A percentile compares a stretch with the other conserved stretches of the same genome.
Evolutionary conservation across 2,888 invertebrate species (phyloP).

Genomic region (Drosophila nr. perissopoda): DNA sequence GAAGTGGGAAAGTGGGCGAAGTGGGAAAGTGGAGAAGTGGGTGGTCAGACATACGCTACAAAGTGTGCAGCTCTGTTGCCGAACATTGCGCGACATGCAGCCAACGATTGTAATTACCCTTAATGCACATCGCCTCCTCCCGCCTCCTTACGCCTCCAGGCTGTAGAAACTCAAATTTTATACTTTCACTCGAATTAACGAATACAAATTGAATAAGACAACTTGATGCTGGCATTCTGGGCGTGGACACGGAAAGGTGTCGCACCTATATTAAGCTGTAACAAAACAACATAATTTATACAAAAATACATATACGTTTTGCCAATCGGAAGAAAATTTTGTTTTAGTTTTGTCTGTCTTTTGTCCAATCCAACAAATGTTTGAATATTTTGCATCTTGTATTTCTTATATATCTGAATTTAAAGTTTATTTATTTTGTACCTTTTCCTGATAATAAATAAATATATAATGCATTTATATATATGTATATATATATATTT

Average conservation of each 20-base stretch:
- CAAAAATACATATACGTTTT: not conserved
- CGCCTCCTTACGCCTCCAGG: not conserved
- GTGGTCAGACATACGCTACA: conserved; percentile 26
- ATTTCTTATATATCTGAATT: not conserved
- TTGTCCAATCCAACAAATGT: not conserved
- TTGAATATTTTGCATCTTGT: not conserved
- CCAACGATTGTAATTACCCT: conserved; percentile 56
- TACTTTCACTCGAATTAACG: conserved; percentile 51
- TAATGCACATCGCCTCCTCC: conserved; percentile 51
- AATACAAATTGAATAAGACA: conserved; percentile 61
- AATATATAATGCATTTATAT: not conserved
- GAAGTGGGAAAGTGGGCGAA: not conserved
- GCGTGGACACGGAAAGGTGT: not conserved
- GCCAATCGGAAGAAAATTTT: not conserved
- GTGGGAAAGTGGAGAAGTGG: not conserved
- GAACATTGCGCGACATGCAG: conserved; percentile 20
- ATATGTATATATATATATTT: not conserved
- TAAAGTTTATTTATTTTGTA: not conserved
- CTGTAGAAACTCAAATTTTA: conserved; percentile 50
- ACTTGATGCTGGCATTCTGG: conserved; percentile 10
- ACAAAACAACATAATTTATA: not conserved
- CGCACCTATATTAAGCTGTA: not conserved
- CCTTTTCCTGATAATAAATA: not conserved
- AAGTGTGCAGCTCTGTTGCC: conserved; percentile 45
- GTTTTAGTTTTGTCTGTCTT: not conserved